phyloP scores from a whole-genome alignment of 1,140 invertebrate genomes.

The Pseudomyrmex dendroicus region DNA sequence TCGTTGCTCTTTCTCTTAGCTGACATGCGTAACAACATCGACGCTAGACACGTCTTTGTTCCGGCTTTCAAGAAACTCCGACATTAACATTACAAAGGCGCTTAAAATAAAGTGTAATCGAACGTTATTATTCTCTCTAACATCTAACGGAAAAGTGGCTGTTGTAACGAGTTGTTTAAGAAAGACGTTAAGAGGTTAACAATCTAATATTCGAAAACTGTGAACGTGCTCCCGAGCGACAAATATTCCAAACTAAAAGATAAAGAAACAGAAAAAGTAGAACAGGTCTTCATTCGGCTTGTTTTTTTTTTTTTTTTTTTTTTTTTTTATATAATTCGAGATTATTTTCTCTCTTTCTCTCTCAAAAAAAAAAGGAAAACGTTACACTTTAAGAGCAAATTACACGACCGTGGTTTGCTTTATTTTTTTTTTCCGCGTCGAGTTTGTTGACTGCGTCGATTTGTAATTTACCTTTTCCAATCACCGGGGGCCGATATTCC shows the following conservation, averaged over 20 bases:
- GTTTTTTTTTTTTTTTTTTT: no score
- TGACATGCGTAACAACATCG: conserved; percentile 32
- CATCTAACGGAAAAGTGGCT: conserved; percentile 3
- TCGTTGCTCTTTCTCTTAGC: conserved; percentile 16
- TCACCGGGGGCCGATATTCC: conserved; percentile 47
- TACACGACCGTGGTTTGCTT: conserved; percentile 14
- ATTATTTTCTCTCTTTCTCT: no score
- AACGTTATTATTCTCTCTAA: conserved; percentile 9
- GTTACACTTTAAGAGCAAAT: conserved; percentile 5
- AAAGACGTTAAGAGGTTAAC: neutral
- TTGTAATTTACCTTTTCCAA: conserved; percentile 70
- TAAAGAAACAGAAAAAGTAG: no score
- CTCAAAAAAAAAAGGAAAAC: no score
- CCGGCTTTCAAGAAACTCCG: conserved; percentile 12
- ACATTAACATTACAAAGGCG: neutral
- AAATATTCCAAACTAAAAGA: no score
- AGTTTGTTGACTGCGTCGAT: conserved; percentile 47
- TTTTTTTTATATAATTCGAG: no score
- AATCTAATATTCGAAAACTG: no score
- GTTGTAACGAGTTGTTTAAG: conserved; percentile 3
- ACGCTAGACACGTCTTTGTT: conserved; percentile 19
- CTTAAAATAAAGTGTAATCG: conserved; percentile 20
- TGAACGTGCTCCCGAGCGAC: no score
- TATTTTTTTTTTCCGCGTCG: conserved; percentile 3
- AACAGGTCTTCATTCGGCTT: no score